These are phyloP conservation scores for Archaeoteleia sp. DNA, from an alignment of 2,888 invertebrate genomes.

Conservation along the genomic window DNA sequence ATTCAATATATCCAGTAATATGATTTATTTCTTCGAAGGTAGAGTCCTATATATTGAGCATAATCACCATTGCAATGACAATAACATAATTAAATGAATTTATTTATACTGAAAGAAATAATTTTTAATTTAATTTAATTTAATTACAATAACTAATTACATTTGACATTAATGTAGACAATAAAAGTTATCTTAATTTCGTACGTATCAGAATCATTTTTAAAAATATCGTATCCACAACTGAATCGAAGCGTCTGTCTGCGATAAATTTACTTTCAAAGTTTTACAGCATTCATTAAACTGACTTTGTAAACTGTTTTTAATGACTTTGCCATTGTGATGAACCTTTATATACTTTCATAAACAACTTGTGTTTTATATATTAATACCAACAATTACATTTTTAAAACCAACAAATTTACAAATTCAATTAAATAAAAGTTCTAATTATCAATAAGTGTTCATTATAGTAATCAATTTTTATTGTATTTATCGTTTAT, in stretches of 20 bases:
- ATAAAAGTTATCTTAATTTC: neutral
- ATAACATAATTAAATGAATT: too few relatives aligned
- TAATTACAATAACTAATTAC: too few relatives aligned
- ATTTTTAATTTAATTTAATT: too few relatives aligned
- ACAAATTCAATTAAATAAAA: too few relatives aligned
- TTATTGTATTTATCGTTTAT: too few relatives aligned
- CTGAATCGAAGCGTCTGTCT: constrained; percentile 4
- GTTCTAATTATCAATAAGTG: too few relatives aligned
- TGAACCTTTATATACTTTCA: constrained; percentile 7
- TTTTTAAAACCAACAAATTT: neutral
- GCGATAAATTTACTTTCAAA: constrained; percentile 6
- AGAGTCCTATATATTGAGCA: too few relatives aligned
- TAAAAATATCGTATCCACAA: neutral
- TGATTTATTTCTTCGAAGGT: too few relatives aligned
- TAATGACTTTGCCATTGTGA: constrained; percentile 10
- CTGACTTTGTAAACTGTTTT: constrained; percentile 8
- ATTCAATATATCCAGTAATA: too few relatives aligned
- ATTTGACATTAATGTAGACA: neutral
- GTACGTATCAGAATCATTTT: neutral
- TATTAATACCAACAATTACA: constrained; percentile 2
- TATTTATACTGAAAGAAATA: too few relatives aligned
- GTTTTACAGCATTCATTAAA: constrained; percentile 13
- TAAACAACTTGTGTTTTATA: constrained; percentile 6
- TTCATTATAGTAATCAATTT: too few relatives aligned
- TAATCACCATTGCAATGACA: too few relatives aligned